Conservation (phyloP, 2,113 vertebrate genomes). For the Cyprinus carpio region DNA sequence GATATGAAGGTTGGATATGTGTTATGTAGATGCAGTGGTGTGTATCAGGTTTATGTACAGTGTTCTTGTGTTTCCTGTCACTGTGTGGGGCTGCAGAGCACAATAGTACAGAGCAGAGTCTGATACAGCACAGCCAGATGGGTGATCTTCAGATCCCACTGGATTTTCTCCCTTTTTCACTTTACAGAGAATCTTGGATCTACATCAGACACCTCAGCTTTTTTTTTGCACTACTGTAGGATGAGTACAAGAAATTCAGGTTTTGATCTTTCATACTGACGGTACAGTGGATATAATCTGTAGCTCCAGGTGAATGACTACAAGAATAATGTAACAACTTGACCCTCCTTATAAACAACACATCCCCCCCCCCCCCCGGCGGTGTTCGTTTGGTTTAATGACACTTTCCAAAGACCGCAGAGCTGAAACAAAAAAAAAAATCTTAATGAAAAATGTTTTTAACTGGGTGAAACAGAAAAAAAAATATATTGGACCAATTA, state of each 20-base stretch:
- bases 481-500: too few species aligned
- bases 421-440: too few species aligned
- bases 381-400: not conserved
- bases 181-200: not conserved
- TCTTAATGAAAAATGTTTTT: too few species aligned
- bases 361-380: too few species aligned
- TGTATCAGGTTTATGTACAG: conserved; percentile 40
- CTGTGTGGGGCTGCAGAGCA: conserved; percentile 40
- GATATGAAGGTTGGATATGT: too few species aligned
- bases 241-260: not conserved
- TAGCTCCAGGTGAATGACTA: not conserved
- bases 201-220: not conserved
- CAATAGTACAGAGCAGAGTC: conserved; percentile 47
- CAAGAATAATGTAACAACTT: not conserved
- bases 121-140: conserved; percentile 31
- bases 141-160: conserved; percentile 20
- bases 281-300: not conserved
- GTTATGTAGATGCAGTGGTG: too few species aligned
- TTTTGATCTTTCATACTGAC: not conserved
- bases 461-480: too few species aligned
- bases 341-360: not conserved
- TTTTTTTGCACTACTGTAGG: accelerated
- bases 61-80: conserved; percentile 18
- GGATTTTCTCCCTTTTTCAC: not conserved
- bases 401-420: not conserved